phyloP scores from a whole-genome alignment of 2,797 vertebrate genomes.

The Rhadinocentrus ornatus region DNA sequence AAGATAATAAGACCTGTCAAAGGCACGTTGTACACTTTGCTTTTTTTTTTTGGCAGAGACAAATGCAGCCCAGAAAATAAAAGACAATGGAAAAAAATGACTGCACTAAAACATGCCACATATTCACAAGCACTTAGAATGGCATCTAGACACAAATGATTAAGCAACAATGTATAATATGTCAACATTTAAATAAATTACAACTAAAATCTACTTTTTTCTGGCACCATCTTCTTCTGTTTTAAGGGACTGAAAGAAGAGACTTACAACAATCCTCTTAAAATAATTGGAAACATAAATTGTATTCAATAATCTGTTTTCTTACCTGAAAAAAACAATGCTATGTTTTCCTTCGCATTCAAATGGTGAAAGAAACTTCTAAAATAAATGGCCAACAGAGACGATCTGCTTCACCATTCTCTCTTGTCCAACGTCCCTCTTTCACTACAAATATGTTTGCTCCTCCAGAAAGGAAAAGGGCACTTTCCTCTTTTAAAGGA shows the following conservation, averaged over 20 bases:
- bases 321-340: conserved; percentile 59
- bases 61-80: conserved; percentile 11
- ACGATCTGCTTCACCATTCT: conserved; percentile 31
- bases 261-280: not conserved
- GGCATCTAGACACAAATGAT: not conserved
- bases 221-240: not conserved
- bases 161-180: not conserved
- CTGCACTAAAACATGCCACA: not conserved
- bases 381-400: conserved; percentile 22
- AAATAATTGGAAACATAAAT: not conserved
- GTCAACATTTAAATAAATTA: not conserved
- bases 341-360: conserved; percentile 20
- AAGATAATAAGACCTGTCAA: conserved; percentile 1
- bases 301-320: not conserved
- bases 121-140: not conserved
- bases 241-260: not conserved
- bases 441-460: conserved; percentile 81
- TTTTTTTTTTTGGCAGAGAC: conserved; percentile 1
- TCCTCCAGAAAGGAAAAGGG: conserved; percentile 79
- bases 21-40: not conserved
- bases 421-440: conserved; percentile 60
- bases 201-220: not conserved
- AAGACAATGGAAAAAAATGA: conserved; percentile 15
- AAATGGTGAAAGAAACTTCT: conserved; percentile 8
- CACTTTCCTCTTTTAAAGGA: conserved; percentile 83